Conservation (phyloP, 2,888 invertebrate genomes). For the Nysson spinosus region DNA sequence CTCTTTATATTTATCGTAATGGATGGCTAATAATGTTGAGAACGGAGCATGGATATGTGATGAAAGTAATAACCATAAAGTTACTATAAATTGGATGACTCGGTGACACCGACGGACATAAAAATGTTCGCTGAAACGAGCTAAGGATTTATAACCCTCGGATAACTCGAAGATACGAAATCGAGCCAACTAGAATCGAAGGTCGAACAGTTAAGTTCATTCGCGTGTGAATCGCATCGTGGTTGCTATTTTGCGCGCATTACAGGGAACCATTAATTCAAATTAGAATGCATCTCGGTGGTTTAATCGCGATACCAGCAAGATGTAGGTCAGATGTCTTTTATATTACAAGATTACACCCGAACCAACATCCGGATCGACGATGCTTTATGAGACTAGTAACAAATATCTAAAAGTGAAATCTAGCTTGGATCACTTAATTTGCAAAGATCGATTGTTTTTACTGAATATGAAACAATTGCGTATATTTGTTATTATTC, state of each 20-base stretch:
- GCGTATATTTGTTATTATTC: not conserved
- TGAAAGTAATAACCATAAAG: too few species aligned
- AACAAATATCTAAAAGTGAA: too few species aligned
- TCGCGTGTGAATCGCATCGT: conserved; percentile 18
- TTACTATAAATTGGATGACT: not conserved
- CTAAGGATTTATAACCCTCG: conserved; percentile 11
- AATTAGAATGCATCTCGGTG: conserved; percentile 35
- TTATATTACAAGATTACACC: conserved; percentile 27
- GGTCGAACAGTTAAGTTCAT: conserved; percentile 28
- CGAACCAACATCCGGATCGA: conserved; percentile 10
- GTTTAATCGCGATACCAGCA: not conserved
- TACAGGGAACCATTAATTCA: conserved; percentile 36
- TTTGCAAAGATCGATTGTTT: too few species aligned
- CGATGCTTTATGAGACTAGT: not conserved
- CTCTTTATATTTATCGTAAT: too few species aligned
- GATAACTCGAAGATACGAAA: conserved; percentile 9
- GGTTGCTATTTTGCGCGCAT: conserved; percentile 29
- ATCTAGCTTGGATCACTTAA: too few species aligned
- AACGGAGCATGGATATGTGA: too few species aligned
- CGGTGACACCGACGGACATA: not conserved
- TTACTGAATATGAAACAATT: too few species aligned
- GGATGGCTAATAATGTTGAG: too few species aligned
- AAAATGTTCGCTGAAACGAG: conserved; percentile 9
- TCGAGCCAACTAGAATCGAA: conserved; percentile 33
- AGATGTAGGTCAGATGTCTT: conserved; percentile 36